These are phyloP conservation scores for Phainopepla nitens DNA, from an alignment of 2,113 vertebrate genomes.

Conservation along the genomic window DNA sequence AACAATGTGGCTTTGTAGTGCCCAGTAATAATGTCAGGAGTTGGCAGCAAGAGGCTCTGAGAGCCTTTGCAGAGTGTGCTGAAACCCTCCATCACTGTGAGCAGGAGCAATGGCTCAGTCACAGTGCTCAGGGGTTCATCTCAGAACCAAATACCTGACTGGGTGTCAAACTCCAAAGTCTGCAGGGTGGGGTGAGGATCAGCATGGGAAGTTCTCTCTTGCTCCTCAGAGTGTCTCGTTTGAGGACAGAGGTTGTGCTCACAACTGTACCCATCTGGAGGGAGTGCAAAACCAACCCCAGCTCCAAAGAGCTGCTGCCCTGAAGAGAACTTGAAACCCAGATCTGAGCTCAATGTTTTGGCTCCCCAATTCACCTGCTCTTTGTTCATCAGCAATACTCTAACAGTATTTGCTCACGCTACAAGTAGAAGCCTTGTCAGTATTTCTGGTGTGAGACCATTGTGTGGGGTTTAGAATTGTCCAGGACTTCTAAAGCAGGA, in stretches of 20 bases:
- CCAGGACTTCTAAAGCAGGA: background rate
- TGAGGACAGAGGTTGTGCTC: background rate
- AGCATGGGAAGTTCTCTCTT: background rate
- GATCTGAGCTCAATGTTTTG: background rate
- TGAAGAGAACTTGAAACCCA: background rate
- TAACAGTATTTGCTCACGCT: background rate
- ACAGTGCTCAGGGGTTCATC: background rate
- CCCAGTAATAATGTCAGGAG: background rate
- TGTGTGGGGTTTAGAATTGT: background rate
- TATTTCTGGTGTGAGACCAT: background rate
- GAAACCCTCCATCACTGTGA: background rate
- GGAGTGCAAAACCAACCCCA: background rate
- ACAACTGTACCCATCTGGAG: fast-evolving
- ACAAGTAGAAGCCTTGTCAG: background rate
- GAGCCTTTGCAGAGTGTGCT: background rate
- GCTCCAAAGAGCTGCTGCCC: background rate
- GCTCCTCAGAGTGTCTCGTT: background rate
- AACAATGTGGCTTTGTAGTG: constrained; percentile 49
- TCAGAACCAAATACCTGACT: background rate
- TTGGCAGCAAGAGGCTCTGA: background rate
- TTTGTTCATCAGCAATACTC: background rate
- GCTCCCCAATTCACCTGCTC: background rate
- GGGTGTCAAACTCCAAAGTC: background rate
- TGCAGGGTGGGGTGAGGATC: background rate
- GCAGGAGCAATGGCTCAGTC: background rate